phyloP scores from a whole-genome alignment of 2,797 vertebrate species.

The Bovichtus diacanthus region DNA sequence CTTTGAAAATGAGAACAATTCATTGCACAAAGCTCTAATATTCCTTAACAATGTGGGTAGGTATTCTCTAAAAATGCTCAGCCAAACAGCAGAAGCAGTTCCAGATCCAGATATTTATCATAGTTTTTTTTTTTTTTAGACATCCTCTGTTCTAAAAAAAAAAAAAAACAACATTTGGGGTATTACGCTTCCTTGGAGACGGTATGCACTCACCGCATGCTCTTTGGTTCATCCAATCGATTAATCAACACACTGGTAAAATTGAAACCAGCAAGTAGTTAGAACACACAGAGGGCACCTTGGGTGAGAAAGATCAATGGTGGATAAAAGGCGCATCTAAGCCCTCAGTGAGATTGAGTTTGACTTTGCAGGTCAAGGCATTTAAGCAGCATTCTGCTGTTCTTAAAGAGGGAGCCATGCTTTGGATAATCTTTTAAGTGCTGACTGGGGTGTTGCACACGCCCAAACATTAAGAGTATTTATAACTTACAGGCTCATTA shows the following conservation, averaged over 20 bases:
- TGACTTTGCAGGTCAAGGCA: slow-evolving; percentile 35
- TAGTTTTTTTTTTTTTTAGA: too few species aligned
- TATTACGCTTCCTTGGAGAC: slow-evolving; percentile 1
- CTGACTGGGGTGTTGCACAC: not conserved
- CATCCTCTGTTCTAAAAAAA: not conserved
- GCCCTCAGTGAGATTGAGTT: slow-evolving; percentile 35
- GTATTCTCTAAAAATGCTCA: not conserved
- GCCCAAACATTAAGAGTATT: slow-evolving; percentile 18
- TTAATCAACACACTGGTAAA: slow-evolving; percentile 40
- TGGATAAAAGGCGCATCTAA: slow-evolving; percentile 56
- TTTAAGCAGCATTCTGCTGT: slow-evolving; percentile 26
- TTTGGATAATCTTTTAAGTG: slow-evolving; percentile 25
- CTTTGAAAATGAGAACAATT: not conserved
- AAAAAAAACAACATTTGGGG: not conserved
- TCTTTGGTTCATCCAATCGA: slow-evolving; percentile 7
- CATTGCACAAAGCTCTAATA: not conserved
- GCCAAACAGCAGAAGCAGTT: not conserved
- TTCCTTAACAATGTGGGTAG: not conserved
- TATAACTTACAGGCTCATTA: slow-evolving; percentile 11
- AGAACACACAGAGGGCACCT: slow-evolving; percentile 48
- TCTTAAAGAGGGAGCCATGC: not conserved
- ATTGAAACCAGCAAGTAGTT: slow-evolving; percentile 44
- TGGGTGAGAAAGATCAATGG: slow-evolving; percentile 56
- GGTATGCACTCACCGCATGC: not conserved
- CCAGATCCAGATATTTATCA: not conserved